Evolutionary conservation across 2,113 vertebrate genomes (phyloP).

Genomic region (Capreolus pygargus): DNA sequence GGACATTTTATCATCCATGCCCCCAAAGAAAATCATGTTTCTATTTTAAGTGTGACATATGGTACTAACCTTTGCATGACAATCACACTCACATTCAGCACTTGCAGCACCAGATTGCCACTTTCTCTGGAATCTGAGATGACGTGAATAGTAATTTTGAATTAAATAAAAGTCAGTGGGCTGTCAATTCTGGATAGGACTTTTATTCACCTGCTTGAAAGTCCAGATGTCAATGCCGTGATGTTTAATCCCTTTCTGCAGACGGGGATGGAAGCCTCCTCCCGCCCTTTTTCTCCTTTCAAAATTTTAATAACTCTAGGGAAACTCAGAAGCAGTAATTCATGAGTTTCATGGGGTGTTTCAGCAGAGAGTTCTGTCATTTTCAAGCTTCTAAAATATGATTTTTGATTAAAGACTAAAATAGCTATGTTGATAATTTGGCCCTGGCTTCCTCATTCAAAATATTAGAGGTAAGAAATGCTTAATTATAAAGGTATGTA

Average conservation of each 20-base stretch:
- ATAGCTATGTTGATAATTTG: background rate
- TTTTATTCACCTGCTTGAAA: background rate
- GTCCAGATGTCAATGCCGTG: background rate
- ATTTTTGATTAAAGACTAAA: background rate
- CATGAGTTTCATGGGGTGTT: background rate
- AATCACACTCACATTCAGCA: background rate
- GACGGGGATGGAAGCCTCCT: background rate
- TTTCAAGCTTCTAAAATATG: background rate
- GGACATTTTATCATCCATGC: background rate
- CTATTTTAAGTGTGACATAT: background rate
- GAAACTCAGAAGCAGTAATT: background rate
- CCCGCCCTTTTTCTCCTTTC: background rate
- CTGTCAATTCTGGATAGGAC: background rate
- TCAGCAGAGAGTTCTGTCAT: background rate
- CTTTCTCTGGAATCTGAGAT: background rate
- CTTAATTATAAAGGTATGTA: background rate
- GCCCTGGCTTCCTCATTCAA: background rate
- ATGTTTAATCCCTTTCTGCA: background rate
- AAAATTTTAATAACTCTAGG: slow-evolving; percentile 9
- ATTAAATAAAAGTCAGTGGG: background rate
- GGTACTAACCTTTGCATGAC: background rate
- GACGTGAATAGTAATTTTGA: background rate
- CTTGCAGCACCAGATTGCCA: background rate
- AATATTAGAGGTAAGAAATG: background rate
- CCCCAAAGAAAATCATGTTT: background rate